Evolutionary conservation across 2,888 invertebrate species (phyloP).

Genomic region (Diplolepis rosae): DNA sequence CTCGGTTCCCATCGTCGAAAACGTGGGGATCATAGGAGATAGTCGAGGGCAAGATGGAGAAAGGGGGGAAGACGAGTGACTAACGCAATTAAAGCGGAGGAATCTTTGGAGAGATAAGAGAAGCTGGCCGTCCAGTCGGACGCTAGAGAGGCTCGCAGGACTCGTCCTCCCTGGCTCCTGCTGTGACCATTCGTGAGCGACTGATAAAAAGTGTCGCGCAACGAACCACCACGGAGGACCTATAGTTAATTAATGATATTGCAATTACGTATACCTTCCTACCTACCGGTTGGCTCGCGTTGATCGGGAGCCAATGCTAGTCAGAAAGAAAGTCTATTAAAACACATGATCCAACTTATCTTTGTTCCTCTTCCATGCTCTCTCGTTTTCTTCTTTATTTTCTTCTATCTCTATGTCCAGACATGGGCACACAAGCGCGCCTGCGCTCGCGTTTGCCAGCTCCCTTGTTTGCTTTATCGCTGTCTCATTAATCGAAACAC

Average conservation of each 20-base stretch:
- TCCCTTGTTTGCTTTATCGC: constrained; percentile 52
- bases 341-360: constrained; percentile 20
- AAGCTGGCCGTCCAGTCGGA: constrained; percentile 39
- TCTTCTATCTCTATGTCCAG: constrained; percentile 33
- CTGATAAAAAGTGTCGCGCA: constrained; percentile 57
- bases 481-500: constrained; percentile 61
- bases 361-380: constrained; percentile 37
- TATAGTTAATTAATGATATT: constrained; percentile 63
- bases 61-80: constrained; percentile 46
- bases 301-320: constrained; percentile 36
- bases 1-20: constrained; percentile 22
- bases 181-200: constrained; percentile 42
- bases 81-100: constrained; percentile 62
- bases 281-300: constrained; percentile 36
- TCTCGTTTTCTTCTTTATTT: constrained; percentile 1
- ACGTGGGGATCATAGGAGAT: constrained; percentile 50
- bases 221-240: constrained; percentile 34
- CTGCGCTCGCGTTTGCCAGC: constrained; percentile 13
- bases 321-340: constrained; percentile 11
- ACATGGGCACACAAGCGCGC: constrained; percentile 30
- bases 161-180: constrained; percentile 17
- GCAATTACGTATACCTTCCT: constrained; percentile 55
- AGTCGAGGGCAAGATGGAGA: constrained; percentile 46
- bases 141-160: constrained; percentile 29
- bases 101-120: constrained; percentile 58